Evolutionary conservation across 1,140 invertebrate species (phyloP), one percentile per base, ranked within the genome.

Genomic region (Onthophagus taurus): DNA sequence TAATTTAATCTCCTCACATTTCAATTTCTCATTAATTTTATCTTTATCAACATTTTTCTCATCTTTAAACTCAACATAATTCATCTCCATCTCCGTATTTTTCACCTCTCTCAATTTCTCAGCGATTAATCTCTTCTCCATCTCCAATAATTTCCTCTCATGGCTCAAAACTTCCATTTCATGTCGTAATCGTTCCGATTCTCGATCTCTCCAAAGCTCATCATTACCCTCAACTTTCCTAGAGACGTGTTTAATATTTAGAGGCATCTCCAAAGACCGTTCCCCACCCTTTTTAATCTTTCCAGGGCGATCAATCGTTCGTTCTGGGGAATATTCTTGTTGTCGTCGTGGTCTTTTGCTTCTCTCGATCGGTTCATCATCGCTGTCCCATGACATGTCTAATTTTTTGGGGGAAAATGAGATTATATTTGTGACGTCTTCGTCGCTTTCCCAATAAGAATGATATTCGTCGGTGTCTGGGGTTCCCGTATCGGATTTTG

Each of bases 381-480:
- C 59, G 37, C 55, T 60, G 42, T 63, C 58, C 59, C 59, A 60
- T 2, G 51, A 55, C 17, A 31, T 47, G 31, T 54, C 54, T 41
- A 14, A 19, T 34, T 41, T 41, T 16, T 13, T 11, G 7, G 38
- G 24, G 6, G 38, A 29, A 9, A 21, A 37, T 0, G 35, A 37
- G 13, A 37, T 37, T n/a, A 34, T 21, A 13, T 37, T 37, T 11
- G 21, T 14, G 17, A 29, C 36, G 26, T 53, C 51, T 18, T 51
- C 44, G n/a, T 58, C 56, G 31, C 52, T 55, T 42, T 59, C 59
- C 59, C 59, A 61, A 20, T 57, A 53, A 3, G 55, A 54, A 24
- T 53, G 51, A 36, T 59, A 61, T 29, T 61, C 59, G 9, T 63
- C 51, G 6, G 57, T 62, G 31, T 62, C 53, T 2, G 60, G 60